Evolutionary conservation across 35 echinoderm and acorn worm genomes (phyloP), one percentile per base, ranked within the genome.

Genomic region (Amphiura filiformis): DNA sequence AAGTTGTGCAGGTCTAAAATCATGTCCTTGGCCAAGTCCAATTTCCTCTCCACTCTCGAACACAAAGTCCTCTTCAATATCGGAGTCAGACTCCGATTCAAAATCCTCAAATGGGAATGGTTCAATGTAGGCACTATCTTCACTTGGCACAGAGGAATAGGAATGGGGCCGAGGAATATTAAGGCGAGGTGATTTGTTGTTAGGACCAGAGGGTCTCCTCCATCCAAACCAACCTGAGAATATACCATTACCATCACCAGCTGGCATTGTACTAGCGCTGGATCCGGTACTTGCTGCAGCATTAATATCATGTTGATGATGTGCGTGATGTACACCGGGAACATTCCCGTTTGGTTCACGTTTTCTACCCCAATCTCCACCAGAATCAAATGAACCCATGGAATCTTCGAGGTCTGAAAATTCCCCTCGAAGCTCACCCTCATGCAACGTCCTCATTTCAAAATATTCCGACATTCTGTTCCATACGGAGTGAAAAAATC

Each of bases 401-500:
- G 87, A 37, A 7, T 39, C 56, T 22, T 93, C 78, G 22, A 47
- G 38, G 26, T 86, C 89, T 7, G 38, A 42, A 26, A n/a, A 49
- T 18, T 84, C 83, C 57, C 36, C 37, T 32, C 84, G 80, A 49
- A 65, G 84, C 76, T 93, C 47, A 0, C 64, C 18, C 76, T 93
- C 47, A 0, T 61, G 23, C 26, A 93, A 57, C 23, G 92, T 89
- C 39, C 87, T 89, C 92, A 93, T 93, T 76, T 93, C 92, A 35
- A 93, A 89, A 80, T 89, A 93, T 81, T 93, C 92, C 22, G 92
- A 38, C 87, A 93, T 89, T 83, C 75, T 93, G 82, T 40, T 87
- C 61, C 61, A 70, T 70, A 70, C 61, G 26, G 61, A 70, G 28
- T 70, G 61, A 70, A 70, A 70, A 70, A 70, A 70, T 5, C 61